Percentiles rank a stretch among this genome's conserved stretches.
Conservation (phyloP, 2,113 vertebrate species). For the Mellivora capensis region DNA sequence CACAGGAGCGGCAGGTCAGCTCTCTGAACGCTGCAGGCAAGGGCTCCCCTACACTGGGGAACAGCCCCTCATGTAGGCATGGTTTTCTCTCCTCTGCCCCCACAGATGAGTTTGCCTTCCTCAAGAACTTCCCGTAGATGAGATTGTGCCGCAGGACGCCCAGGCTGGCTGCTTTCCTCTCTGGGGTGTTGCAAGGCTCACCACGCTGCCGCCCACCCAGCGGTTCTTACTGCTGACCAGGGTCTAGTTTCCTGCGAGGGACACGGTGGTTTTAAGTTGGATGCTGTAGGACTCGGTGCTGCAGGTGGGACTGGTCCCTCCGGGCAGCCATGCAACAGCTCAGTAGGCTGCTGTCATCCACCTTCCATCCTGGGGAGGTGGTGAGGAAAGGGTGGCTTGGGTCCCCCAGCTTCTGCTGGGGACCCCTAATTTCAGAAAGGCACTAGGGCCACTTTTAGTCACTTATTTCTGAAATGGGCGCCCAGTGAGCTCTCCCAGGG, state of each 20-base stretch:
- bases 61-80: no score
- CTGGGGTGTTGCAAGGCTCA: background rate
- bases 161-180: background rate
- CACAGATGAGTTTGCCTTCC: background rate
- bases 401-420: background rate
- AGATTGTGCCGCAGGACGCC: rapidly evolving
- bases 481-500: background rate
- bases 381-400: background rate
- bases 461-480: background rate
- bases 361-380: background rate
- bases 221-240: background rate
- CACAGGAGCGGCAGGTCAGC: background rate
- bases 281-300: no score
- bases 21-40: background rate
- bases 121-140: background rate
- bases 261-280: background rate
- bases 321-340: rapidly evolving
- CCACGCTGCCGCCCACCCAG: rapidly evolving
- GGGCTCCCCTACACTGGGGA: background rate
- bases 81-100: background rate
- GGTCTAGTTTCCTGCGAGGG: background rate
- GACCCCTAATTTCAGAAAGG: background rate
- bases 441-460: background rate
- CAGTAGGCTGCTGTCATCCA: background rate
- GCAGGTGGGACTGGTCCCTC: background rate